Evolutionary conservation across 2,113 vertebrate genomes (phyloP), one percentile per base, ranked within the genome.

Genomic region (Rallus limicola): DNA sequence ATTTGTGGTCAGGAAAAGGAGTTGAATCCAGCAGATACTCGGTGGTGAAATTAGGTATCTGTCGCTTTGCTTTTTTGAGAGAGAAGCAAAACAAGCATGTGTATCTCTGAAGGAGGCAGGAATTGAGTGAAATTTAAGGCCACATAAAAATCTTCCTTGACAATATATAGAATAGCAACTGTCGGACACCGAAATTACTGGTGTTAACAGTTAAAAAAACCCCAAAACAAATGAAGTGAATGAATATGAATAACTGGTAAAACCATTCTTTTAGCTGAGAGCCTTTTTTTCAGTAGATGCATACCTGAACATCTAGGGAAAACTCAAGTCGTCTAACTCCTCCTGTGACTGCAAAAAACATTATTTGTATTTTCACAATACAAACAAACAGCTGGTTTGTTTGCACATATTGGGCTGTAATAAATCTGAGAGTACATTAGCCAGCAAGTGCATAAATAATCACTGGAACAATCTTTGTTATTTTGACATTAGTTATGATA

Each of bases 401-500:
- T 96, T 90, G 59, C 65, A 81, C 62, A 82, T 95, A 83, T 23
- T 80, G 42, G 79, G 42, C 86, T 75, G 67, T 88, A 95, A 90
- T 92, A 96, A 94, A 91, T 95, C 71, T 29, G 74, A 91, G 80
- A 86, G 82, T 63, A 83, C 71, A 90, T 95, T 93, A 97, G 38
- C 90, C 71, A 77, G 67, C 56, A 68, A 96, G 72, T 58, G 2
- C 81, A 78, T 92, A 94, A 93, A 89, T 94, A 94, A 96, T 95
- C 87, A 90, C 29, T 0, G 75, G 71, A 77, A 92, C 89, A 77
- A 79, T 92, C 91, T 92, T 95, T 90, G 89, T 95, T 94, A 89
- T 96, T 94, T 91, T 94, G 84, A 88, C 82, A 91, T 95, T 91
- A 92, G 91, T 95, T 95, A 96, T 83, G 82, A 67, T 95, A 95